phyloP scores from a whole-genome alignment of 2,113 vertebrate species.

The Panthera tigris region DNA sequence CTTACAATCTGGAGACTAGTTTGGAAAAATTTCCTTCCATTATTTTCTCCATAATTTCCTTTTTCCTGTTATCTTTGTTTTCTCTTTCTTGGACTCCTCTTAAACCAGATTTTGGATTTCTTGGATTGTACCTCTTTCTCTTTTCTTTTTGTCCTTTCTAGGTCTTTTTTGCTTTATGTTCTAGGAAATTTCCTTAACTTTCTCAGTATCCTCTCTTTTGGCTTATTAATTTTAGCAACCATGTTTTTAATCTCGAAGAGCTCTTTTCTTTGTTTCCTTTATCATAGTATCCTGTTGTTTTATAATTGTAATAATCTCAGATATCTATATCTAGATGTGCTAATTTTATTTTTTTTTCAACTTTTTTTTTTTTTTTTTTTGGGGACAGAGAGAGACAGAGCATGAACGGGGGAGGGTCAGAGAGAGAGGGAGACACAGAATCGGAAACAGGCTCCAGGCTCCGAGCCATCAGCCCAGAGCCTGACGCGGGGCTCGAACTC shows the following conservation, averaged over 20 bases:
- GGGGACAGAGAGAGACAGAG: too few species aligned
- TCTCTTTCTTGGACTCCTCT: background rate
- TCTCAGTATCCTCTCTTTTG: background rate
- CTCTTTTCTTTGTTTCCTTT: conserved; percentile 1
- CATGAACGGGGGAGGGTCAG: too few species aligned
- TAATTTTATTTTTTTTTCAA: background rate
- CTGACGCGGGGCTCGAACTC: too few species aligned
- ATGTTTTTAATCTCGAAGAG: background rate
- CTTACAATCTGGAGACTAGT: conserved; percentile 34
- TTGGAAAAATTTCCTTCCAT: background rate
- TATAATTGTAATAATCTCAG: conserved; percentile 5
- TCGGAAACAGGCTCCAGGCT: too few species aligned
- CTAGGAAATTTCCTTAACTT: conserved; percentile 28
- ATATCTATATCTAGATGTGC: background rate
- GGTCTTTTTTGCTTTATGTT: background rate
- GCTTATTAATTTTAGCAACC: background rate
- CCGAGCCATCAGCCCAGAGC: too few species aligned
- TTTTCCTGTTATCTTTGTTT: background rate
- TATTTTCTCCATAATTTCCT: background rate
- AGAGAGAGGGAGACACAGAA: too few species aligned
- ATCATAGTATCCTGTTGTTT: background rate
- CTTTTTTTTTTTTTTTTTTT: too few species aligned
- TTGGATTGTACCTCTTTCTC: background rate
- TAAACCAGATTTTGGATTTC: conserved; percentile 1
- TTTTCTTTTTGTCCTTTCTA: conserved; percentile 16